Evolutionary conservation across 2,113 vertebrate species (phyloP).

Genomic region (Eira barbara): DNA sequence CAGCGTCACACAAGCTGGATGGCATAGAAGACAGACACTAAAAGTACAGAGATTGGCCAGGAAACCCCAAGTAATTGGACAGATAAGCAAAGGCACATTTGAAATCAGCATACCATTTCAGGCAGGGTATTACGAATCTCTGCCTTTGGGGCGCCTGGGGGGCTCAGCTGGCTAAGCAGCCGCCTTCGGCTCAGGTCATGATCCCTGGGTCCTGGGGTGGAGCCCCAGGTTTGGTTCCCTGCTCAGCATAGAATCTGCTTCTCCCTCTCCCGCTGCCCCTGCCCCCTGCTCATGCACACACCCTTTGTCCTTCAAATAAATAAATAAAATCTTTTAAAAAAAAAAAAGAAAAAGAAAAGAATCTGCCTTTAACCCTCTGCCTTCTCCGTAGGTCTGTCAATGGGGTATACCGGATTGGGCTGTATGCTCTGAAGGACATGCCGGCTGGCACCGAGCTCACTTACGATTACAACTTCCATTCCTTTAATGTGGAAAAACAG

Average conservation of each 20-base stretch:
- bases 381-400: slow-evolving; percentile 93
- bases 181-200: neutral
- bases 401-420: slow-evolving; percentile 95
- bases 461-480: slow-evolving; percentile 99
- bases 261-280: neutral
- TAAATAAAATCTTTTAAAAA: neutral
- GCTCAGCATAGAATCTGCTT: neutral
- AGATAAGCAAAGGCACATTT: neutral
- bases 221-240: neutral
- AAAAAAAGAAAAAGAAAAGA: neutral
- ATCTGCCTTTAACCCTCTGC: neutral
- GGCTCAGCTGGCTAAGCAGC: neutral
- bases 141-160: neutral
- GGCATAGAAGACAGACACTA: neutral
- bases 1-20: neutral
- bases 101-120: neutral
- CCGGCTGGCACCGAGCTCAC: slow-evolving; percentile 94
- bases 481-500: slow-evolving; percentile 98
- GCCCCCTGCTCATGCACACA: neutral
- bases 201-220: neutral
- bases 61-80: neutral
- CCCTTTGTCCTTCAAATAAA: neutral
- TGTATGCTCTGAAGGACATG: slow-evolving; percentile 97
- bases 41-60: neutral
- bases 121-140: neutral